Conservation (phyloP, 2,888 invertebrate species). For the Lypha dubia region DNA sequence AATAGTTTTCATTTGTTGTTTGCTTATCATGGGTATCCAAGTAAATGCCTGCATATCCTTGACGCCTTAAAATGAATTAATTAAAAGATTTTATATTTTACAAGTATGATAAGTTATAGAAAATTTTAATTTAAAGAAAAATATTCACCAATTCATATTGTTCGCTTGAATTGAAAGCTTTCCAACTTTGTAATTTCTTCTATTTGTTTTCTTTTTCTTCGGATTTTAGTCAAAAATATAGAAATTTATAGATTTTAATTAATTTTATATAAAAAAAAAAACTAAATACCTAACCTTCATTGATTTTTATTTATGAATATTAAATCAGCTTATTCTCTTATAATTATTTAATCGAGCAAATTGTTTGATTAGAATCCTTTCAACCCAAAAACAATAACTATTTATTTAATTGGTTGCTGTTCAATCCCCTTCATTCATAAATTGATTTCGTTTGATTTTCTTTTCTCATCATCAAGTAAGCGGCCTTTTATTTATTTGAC, state of each 20-base stretch:
- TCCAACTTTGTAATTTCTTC: too few relatives aligned
- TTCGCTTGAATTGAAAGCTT: too few relatives aligned
- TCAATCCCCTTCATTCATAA: not conserved
- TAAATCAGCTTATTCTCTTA: not conserved
- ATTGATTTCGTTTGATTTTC: not conserved
- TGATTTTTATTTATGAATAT: not conserved
- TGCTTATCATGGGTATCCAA: too few relatives aligned
- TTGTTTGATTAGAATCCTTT: not conserved
- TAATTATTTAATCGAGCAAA: slow-evolving; percentile 2
- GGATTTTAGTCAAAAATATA: not conserved
- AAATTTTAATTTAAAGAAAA: too few relatives aligned
- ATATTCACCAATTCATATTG: too few relatives aligned
- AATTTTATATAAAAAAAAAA: not conserved
- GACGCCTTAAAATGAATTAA: too few relatives aligned
- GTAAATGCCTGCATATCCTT: too few relatives aligned
- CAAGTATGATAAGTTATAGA: too few relatives aligned
- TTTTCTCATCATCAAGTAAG: not conserved
- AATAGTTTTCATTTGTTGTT: too few relatives aligned
- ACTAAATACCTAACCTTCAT: not conserved
- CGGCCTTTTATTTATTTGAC: slow-evolving; percentile 9
- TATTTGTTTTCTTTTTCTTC: not conserved
- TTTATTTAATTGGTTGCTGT: slow-evolving; percentile 15
- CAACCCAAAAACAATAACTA: not conserved
- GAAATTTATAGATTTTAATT: not conserved
- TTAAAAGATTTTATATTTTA: too few relatives aligned